Conservation (phyloP, 2,113 vertebrate genomes). For the Centropus bengalensis region DNA sequence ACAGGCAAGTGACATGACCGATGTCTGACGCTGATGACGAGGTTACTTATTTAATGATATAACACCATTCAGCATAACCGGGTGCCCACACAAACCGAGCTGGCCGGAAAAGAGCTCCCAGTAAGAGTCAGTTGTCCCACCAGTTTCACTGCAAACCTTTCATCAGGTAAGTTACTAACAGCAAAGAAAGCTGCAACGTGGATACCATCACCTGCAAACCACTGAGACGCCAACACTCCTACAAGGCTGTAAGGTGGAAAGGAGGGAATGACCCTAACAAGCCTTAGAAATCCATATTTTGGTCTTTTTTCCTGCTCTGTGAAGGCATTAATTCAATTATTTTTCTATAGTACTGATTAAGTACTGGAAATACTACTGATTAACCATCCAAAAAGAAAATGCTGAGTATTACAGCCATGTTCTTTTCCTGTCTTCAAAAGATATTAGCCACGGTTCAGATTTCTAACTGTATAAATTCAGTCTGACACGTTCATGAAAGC, state of each 20-base stretch:
- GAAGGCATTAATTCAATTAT: neutral
- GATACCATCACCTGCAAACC: neutral
- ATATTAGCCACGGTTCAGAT: constrained; percentile 25
- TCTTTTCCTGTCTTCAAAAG: constrained; percentile 12
- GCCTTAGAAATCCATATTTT: neutral
- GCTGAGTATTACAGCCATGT: neutral
- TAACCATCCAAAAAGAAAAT: neutral
- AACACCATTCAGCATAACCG: neutral
- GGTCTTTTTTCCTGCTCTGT: neutral
- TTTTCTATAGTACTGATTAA: neutral
- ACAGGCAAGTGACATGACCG: neutral
- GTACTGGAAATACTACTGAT: neutral
- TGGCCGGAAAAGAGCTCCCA: neutral
- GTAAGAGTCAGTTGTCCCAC: neutral
- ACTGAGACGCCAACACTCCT: neutral
- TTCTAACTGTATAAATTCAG: constrained; percentile 12
- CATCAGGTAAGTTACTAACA: neutral
- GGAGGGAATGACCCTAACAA: neutral
- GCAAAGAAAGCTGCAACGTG: neutral
- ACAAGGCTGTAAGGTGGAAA: neutral
- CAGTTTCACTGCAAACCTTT: neutral
- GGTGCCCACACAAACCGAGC: neutral
- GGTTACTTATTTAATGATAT: neutral
- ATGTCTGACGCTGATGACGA: fast-evolving
- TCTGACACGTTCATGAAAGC: constrained; percentile 34